These are phyloP conservation scores for Geophilus truncorum DNA, from an alignment of 2,888 invertebrate species.

Conservation along the genomic window DNA sequence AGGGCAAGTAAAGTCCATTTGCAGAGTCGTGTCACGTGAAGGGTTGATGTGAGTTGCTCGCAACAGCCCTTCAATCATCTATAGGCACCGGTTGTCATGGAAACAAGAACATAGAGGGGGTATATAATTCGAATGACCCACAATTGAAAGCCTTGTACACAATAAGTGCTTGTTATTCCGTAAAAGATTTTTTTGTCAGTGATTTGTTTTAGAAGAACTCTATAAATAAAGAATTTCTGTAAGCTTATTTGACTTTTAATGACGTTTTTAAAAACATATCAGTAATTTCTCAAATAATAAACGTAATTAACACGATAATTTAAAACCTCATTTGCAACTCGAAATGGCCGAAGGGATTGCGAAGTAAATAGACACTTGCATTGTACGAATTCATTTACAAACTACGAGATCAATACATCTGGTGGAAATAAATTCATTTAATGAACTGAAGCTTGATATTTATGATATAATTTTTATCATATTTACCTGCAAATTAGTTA, in stretches of 20 bases:
- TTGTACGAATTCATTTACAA: too few species aligned
- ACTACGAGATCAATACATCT: too few species aligned
- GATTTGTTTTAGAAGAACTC: too few species aligned
- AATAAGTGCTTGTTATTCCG: too few species aligned
- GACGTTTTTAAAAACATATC: background rate
- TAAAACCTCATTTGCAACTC: background rate
- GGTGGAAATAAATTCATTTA: too few species aligned
- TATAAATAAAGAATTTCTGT: too few species aligned
- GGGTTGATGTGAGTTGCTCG: background rate
- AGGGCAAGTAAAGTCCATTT: constrained; percentile 8
- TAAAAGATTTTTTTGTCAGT: too few species aligned
- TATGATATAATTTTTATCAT: too few species aligned
- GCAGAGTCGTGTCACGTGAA: constrained; percentile 11
- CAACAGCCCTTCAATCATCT: background rate
- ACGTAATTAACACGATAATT: background rate
- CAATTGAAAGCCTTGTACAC: background rate
- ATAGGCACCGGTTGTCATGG: background rate
- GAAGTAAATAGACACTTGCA: too few species aligned
- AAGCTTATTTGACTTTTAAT: background rate
- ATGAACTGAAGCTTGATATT: too few species aligned
- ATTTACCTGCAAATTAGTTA: too few species aligned
- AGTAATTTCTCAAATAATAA: background rate
- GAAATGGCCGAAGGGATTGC: too few species aligned
- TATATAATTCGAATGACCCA: background rate
- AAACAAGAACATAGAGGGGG: background rate